Percentiles rank a stretch among this genome's conserved stretches.
Evolutionary conservation across 2,888 invertebrate genomes (phyloP).

Genomic region (Drosophila prolongata): DNA sequence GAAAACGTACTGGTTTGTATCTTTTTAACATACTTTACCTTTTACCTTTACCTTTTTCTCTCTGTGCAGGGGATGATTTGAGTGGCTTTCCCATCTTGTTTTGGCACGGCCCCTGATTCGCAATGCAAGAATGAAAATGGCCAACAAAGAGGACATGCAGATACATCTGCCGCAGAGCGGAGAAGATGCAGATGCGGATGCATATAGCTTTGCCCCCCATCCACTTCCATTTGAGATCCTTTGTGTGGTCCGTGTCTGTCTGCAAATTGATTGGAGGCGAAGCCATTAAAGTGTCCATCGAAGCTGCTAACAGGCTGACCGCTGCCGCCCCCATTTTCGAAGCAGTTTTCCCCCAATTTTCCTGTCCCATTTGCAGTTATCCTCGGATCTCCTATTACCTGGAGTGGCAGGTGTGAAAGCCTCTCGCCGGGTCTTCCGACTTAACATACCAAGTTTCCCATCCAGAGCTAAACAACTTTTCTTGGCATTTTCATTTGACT

Average conservation of each 20-base stretch:
- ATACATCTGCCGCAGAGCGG: constrained; percentile 20
- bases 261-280: constrained; percentile 41
- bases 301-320: constrained; percentile 41
- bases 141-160: constrained; percentile 15
- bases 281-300: constrained; percentile 41
- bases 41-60: not conserved
- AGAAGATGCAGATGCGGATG: constrained; percentile 14
- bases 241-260: constrained; percentile 26
- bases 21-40: too few species aligned
- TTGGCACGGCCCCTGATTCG: constrained; percentile 4
- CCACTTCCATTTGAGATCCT: constrained; percentile 7
- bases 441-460: constrained; percentile 27
- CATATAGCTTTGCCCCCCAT: constrained; percentile 7
- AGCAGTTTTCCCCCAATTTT: not conserved
- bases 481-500: constrained; percentile 27
- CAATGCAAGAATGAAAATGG: constrained; percentile 22
- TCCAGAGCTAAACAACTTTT: constrained; percentile 5
- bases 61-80: constrained; percentile 9
- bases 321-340: constrained; percentile 1
- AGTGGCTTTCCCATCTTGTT: constrained; percentile 14
- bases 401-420: constrained; percentile 38
- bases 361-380: not conserved
- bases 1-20: too few species aligned
- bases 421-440: constrained; percentile 36
- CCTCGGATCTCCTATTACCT: constrained; percentile 25